Percentiles rank a stretch among this genome's conserved stretches.
Conservation (phyloP, 2,888 invertebrate species). For the Hypercompe scribonia region DNA sequence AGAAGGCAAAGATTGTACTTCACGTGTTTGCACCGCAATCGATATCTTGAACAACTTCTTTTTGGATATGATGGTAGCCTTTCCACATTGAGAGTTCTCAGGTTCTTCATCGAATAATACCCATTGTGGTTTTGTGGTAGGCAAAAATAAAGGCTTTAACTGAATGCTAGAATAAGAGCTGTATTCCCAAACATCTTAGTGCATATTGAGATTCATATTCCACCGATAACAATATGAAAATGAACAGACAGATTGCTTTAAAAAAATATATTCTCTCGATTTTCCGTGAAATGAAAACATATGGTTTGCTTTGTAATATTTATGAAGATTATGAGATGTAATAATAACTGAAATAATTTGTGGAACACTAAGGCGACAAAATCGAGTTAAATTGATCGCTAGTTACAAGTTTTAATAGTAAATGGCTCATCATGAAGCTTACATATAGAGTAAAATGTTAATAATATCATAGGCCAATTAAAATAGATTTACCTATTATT, state of each 20-base stretch:
- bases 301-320: background rate
- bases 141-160: background rate
- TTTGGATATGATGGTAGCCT: background rate
- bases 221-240: background rate
- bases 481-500: no score
- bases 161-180: background rate
- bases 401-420: no score
- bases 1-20: no score
- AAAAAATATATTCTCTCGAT: background rate
- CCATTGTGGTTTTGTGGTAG: slow-evolving; percentile 4
- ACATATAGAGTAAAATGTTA: no score
- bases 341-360: no score
- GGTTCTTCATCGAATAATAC: slow-evolving; percentile 3
- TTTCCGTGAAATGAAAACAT: background rate
- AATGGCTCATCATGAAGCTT: no score
- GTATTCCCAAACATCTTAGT: background rate
- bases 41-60: background rate
- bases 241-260: background rate
- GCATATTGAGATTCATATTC: background rate
- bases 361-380: no score
- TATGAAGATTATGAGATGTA: no score
- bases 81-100: background rate
- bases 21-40: background rate
- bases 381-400: no score
- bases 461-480: no score